Percentiles rank a stretch among this genome's conserved stretches.
phyloP scores from a whole-genome alignment of 2,797 vertebrate species.

The Siniperca obscura region DNA sequence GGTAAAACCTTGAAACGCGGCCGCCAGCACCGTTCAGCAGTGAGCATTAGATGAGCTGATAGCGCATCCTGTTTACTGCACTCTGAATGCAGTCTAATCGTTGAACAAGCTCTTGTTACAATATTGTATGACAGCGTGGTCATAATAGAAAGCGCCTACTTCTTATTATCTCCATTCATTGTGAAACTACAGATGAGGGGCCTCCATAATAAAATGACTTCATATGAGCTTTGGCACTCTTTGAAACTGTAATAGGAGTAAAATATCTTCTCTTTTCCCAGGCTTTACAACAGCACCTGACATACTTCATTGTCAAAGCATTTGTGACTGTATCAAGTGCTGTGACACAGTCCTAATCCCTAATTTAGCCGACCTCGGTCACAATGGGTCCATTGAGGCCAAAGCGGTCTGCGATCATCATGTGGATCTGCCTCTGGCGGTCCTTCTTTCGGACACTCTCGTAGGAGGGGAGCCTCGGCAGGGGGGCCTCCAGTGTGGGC shows the following conservation, averaged over 20 bases:
- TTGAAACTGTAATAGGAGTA: constrained; percentile 14
- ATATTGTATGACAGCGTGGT: constrained; percentile 44
- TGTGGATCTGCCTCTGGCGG: constrained; percentile 89
- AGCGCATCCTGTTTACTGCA: constrained; percentile 49
- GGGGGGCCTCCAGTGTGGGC: constrained; percentile 79
- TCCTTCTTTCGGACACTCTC: constrained; percentile 90
- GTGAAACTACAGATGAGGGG: constrained; percentile 17
- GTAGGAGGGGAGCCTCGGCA: constrained; percentile 86
- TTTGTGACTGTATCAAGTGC: constrained; percentile 46
- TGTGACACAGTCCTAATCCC: constrained; percentile 30
- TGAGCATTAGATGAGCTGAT: constrained; percentile 54
- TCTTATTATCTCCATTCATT: constrained; percentile 35
- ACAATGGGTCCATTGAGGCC: constrained; percentile 83
- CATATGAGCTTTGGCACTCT: constrained; percentile 12
- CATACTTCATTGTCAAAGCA: constrained; percentile 35
- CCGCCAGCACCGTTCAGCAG: constrained; percentile 44
- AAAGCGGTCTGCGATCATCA: constrained; percentile 88
- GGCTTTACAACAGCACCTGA: constrained; percentile 21
- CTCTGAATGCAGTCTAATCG: constrained; percentile 57
- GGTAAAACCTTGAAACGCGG: constrained; percentile 64
- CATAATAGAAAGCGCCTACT: constrained; percentile 24
- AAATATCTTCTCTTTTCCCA: constrained; percentile 6
- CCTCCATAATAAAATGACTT: constrained; percentile 12
- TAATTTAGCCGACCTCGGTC: constrained; percentile 77
- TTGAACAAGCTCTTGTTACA: constrained; percentile 60